Conservation (phyloP, 2,797 vertebrate genomes). For the Poeciliopsis gracilis region DNA sequence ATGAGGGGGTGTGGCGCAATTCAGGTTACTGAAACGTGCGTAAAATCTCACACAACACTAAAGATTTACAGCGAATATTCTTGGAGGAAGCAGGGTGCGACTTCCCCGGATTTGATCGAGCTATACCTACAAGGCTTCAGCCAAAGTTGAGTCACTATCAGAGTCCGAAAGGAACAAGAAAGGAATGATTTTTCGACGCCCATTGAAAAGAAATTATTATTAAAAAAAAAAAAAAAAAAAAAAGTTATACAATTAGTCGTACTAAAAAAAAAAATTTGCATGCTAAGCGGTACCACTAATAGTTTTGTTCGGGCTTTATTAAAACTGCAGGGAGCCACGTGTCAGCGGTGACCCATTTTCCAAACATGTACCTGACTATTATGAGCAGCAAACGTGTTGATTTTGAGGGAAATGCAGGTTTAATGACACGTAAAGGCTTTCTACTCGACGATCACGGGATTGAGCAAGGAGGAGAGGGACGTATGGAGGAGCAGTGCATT, state of each 20-base stretch:
- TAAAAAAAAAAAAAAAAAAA: constrained; percentile 1
- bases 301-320: constrained; percentile 37
- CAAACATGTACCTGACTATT: constrained; percentile 32
- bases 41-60: constrained; percentile 25
- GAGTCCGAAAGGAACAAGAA: neutral
- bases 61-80: constrained; percentile 26
- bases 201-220: neutral
- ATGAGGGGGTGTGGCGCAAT: constrained; percentile 45
- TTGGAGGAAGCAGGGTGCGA: constrained; percentile 12
- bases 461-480: constrained; percentile 16
- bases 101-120: constrained; percentile 5
- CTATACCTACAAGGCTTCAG: neutral
- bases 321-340: constrained; percentile 65
- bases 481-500: constrained; percentile 18
- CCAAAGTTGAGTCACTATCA: neutral
- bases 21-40: constrained; percentile 26
- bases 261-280: constrained; percentile 2
- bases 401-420: constrained; percentile 7
- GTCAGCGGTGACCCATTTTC: constrained; percentile 61
- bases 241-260: neutral
- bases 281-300: constrained; percentile 2
- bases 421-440: constrained; percentile 22
- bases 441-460: constrained; percentile 25
- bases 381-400: neutral
- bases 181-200: neutral